Evolutionary conservation across 1,140 invertebrate species (phyloP), one percentile per base, ranked within the genome.

Genomic region (Drosophila oshimai): DNA sequence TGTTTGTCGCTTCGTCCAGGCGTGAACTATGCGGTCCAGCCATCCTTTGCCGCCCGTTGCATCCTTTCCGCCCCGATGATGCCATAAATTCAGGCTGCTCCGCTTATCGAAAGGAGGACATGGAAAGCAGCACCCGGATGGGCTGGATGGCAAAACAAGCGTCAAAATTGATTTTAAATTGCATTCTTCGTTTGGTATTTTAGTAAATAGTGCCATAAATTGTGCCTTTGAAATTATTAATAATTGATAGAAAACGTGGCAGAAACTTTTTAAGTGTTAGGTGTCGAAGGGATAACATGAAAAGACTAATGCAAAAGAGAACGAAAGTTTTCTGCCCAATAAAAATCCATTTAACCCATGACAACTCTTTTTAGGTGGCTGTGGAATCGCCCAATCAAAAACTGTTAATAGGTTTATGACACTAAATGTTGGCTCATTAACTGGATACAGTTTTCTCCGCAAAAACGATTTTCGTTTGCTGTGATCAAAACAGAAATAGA

Each of bases 151-250:
- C 65, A 50, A 33, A 42, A 44, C 60, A 67, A 58, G 65, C 75
- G 60, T 84, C 75, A 84, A 80, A 62, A 84, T 86, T 84, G 80
- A 84, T 84, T 80, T 84, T 79, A 86, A 84, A 84, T 84, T 86
- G 80, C 80, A 75, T 44, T 74, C 53, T 49, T 74, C 42, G 28
- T 18, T 57, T 33, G 45, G 26, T 22, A 72, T 68, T 68, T 37
- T 9, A 12, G 47, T 12, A 60, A 53, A 53, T 31, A 10, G 7
- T 22, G 15, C 22, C 28, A 24, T 15, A 20, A 62, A 58, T 24
- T 54, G 28, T n/a, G 17, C 28, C 6, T 26, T n/a, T 26, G 54
- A 9, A 45, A 45, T 22, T 6, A 7, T 26, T 39, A 5, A 4
- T 6, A 26, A 15, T 9, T 15, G 12, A 13, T 44, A 22, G 2